Base-by-base conservation (phyloP, 2,888 invertebrate genomes). In the Ditylenchus weischeri region DNA sequence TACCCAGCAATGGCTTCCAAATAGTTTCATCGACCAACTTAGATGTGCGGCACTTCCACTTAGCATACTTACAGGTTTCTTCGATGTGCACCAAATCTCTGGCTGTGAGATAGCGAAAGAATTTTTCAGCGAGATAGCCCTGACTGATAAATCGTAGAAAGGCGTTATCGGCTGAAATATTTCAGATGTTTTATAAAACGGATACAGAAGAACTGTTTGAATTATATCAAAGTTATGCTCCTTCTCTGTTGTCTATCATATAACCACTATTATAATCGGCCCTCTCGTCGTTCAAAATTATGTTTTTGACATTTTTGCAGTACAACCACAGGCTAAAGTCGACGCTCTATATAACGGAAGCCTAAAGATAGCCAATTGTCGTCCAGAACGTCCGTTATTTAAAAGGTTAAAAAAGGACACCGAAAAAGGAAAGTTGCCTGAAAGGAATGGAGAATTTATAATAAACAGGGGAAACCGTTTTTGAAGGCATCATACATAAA, bases 101-200 rank as follows among this genome's bases (percentile, higher is more conserved):
- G 23, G 48, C 8, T 48, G 48, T 21, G 3, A 62, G 19, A 62
- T 48, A 47, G 48, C 48, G 62, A 29, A 62, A 47, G 13, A 48
- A n/a, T 35, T 23, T 21, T 18, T 62, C 62, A 19, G 29, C 13
- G 23, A 47, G 47, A 13, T 23, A 19, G 29, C 23, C 29, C n/a
- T 47, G 23, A 10, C 23, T 48, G 47, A 62, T 13, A 10, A 62
- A 43, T 6, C 62, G 62, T 3, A 62, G 62, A 48, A 62, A 62
- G 1, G 62, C 43, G 48, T 62, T 62, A 47, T 62, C 62, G n/a
- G 62, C 62, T 62, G 48, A 47, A 62, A 59, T 29, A 43, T 10
- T 43, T 6, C 8, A 43, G 18, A 23, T 29, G 8, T 54, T 29
- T 54, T 6, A 29, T 54, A 19, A 6, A 50, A n/a, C n/a, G 21